Evolutionary conservation across 2,888 invertebrate species (phyloP).

Genomic region (Steinernema scapterisci): DNA sequence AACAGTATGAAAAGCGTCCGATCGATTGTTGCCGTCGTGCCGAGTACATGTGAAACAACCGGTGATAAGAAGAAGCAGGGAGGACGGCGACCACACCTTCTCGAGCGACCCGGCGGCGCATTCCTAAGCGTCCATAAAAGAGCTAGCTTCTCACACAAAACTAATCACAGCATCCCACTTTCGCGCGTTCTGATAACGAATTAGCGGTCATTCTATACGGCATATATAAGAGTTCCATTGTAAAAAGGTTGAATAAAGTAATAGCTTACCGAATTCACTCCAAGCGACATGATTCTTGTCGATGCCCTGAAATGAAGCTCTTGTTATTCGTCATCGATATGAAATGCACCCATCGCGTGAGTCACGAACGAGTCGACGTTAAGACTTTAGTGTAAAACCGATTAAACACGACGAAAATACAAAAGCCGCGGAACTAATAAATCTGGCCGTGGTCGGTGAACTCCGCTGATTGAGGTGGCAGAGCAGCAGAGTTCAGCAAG

Average conservation of each 20-base stretch:
- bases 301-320: background rate
- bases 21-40: slow-evolving; percentile 3
- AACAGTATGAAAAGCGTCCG: background rate
- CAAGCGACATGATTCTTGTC: background rate
- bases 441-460: background rate
- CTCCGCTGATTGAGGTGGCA: background rate
- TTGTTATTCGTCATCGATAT: background rate
- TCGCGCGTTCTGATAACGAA: background rate
- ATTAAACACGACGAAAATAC: background rate
- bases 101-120: background rate
- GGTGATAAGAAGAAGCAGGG: background rate
- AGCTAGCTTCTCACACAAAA: background rate
- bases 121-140: slow-evolving; percentile 12
- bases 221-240: too few species aligned
- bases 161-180: slow-evolving; percentile 4
- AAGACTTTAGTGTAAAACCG: background rate
- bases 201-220: background rate
- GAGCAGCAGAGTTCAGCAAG: too few species aligned
- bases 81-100: slow-evolving; percentile 14
- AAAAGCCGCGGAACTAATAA: background rate
- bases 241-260: too few species aligned
- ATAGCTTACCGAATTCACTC: slow-evolving; percentile 8
- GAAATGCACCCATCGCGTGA: slow-evolving; percentile 1
- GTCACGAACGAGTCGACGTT: background rate
- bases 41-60: background rate